A percentile compares a stretch with the other conserved stretches of the same genome.
These are phyloP conservation scores for Cantharis rufa DNA, from an alignment of 2,888 invertebrate genomes.

Conservation along the genomic window DNA sequence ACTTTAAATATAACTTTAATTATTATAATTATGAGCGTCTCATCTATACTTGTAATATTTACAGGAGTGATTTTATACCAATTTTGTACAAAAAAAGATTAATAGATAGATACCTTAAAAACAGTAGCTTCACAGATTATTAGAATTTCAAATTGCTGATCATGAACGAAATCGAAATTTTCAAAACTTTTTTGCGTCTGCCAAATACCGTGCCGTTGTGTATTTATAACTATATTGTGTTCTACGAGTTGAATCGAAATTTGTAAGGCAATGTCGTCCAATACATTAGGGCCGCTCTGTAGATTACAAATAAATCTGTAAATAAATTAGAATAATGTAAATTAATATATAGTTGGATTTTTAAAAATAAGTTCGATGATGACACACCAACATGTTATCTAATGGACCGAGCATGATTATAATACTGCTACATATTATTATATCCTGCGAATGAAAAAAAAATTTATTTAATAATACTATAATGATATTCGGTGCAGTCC, in stretches of 20 bases:
- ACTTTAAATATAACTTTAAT: conserved; percentile 13
- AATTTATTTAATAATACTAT: background rate
- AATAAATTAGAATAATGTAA: background rate
- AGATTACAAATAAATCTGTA: conserved; percentile 9
- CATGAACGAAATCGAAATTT: background rate
- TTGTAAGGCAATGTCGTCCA: conserved; percentile 11
- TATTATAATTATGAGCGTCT: conserved; percentile 14
- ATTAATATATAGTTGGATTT: background rate
- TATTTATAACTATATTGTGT: conserved; percentile 1
- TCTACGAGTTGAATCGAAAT: background rate
- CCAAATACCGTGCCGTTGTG: conserved; percentile 2
- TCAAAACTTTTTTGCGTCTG: background rate
- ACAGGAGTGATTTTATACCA: conserved; percentile 16
- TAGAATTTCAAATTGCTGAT: conserved; percentile 15
- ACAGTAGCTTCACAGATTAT: conserved; percentile 15
- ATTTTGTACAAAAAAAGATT: conserved; percentile 20
- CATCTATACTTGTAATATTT: conserved; percentile 9
- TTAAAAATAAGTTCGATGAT: background rate
- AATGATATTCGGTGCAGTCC: background rate
- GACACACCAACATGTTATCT: background rate
- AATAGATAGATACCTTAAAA: conserved; percentile 11
- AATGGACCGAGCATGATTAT: background rate
- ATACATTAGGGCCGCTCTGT: conserved; percentile 7
- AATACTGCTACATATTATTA: no score
- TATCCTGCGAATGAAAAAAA: background rate